These are phyloP conservation scores for Dipus sagitta DNA, from an alignment of 2,797 vertebrate species.

Conservation along the genomic window DNA sequence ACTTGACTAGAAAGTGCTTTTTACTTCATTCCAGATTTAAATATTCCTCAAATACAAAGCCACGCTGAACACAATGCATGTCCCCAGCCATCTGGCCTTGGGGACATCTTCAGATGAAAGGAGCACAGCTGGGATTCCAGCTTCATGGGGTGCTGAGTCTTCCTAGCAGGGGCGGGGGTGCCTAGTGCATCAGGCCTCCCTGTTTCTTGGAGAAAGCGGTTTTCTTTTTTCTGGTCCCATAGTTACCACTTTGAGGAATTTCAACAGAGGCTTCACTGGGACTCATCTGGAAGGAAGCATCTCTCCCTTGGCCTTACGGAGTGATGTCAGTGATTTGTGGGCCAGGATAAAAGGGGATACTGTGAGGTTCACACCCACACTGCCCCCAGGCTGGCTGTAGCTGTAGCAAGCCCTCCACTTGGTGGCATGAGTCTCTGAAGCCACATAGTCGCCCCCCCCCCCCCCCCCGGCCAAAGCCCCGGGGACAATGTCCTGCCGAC, in stretches of 20 bases:
- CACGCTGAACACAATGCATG: neutral
- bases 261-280: constrained; percentile 32
- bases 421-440: neutral
- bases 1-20: constrained; percentile 81
- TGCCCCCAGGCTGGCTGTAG: neutral
- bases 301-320: neutral
- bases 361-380: accelerated
- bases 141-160: constrained; percentile 37
- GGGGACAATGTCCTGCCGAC: accelerated
- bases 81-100: constrained; percentile 71
- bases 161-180: neutral
- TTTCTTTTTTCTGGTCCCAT: constrained; percentile 23
- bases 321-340: neutral
- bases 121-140: constrained; percentile 51
- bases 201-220: neutral
- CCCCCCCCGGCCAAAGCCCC: no score
- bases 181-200: neutral
- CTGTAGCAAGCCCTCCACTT: neutral
- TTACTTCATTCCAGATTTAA: constrained; percentile 77
- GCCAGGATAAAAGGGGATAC: neutral
- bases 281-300: constrained; percentile 40
- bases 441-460: no score
- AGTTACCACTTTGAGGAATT: constrained; percentile 27
- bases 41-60: constrained; percentile 78
- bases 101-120: constrained; percentile 53